Base-by-base conservation (phyloP, 1,140 invertebrate genomes). In the Eulimnadia texana region DNA sequence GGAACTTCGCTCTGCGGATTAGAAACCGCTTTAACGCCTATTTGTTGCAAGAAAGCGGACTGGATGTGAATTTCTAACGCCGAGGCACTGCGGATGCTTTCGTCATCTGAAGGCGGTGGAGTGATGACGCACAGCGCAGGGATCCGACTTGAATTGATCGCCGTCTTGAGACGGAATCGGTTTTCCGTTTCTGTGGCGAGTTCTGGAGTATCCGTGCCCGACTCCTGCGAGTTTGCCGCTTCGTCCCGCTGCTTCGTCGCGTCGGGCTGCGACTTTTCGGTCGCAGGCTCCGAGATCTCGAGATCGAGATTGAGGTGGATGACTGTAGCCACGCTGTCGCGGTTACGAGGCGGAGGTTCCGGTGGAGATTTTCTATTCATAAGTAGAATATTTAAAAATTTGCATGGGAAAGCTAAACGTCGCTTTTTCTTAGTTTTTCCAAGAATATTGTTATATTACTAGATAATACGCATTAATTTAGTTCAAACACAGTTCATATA, bases 51-150 rank as follows among this genome's bases (percentile, higher is more conserved):
- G 58, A 67, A 67, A 2, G 66, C 62, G 23, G 67, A 58, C 50
- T 66, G 63, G 33, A 67, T 65, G 23, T 62, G 49, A n/a, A 59
- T 62, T 49, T 61, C 56, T 28, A 59, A 56, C 23, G 62, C 58
- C 1, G 49, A 19, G 1, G 22, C 28, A 24, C 16, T 28, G 53
- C 6, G 42, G 51, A 50, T 50, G 50, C 11, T 19, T 42, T 90
- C 89, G 67, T 92, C 90, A 64, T 92, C 89, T 53, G 87, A 90
- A 60, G 85, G 85, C 1, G 85, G 83, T 10, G 89, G 88, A 6
- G 89, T 92, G 19, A 93, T 91, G 0, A 90, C 88, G 72, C 90
- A 93, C 84, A 93, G 89, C 0, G 88, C 91, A 2, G 90, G 90
- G 69, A 93, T 93, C 64, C 88, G 79, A 66, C 85, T 88, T 11